phyloP scores from a whole-genome alignment of 2,113 vertebrate species.

The Thalassoma bifasciatum region DNA sequence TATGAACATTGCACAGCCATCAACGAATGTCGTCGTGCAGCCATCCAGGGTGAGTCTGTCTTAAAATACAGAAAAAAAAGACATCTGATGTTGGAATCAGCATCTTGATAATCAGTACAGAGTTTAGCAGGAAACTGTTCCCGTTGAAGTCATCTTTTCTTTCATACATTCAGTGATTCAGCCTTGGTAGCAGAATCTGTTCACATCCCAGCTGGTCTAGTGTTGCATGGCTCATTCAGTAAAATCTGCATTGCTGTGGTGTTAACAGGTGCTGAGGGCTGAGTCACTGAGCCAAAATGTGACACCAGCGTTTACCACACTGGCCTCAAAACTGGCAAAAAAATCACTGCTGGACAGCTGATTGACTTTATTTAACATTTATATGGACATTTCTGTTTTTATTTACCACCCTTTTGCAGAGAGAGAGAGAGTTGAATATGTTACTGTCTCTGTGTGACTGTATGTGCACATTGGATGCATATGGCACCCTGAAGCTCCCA shows the following conservation, averaged over 20 bases:
- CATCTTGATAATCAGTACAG: no score
- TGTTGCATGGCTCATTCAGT: background rate
- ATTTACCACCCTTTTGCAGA: no score
- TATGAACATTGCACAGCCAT: slow-evolving; percentile 60
- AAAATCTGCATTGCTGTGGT: slow-evolving; percentile 21
- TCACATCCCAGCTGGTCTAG: slow-evolving; percentile 5
- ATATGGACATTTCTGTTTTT: no score
- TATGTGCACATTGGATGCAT: background rate
- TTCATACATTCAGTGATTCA: background rate
- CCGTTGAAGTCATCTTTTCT: background rate
- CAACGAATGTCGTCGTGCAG: slow-evolving; percentile 78
- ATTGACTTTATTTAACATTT: no score
- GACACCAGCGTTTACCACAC: slow-evolving; percentile 28
- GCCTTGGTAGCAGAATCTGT: background rate
- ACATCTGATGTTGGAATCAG: background rate
- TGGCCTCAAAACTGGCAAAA: background rate
- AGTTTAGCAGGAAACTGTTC: background rate
- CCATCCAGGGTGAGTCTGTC: slow-evolving; percentile 82
- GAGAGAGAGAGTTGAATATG: background rate
- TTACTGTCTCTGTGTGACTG: background rate
- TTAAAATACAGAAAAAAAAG: background rate
- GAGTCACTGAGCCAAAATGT: slow-evolving; percentile 24
- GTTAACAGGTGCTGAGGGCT: slow-evolving; percentile 43
- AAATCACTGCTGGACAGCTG: no score
- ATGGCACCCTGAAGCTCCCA: slow-evolving; percentile 21